Evolutionary conservation across 2,888 invertebrate genomes (phyloP).

Genomic region (Plagiodera versicolora): DNA sequence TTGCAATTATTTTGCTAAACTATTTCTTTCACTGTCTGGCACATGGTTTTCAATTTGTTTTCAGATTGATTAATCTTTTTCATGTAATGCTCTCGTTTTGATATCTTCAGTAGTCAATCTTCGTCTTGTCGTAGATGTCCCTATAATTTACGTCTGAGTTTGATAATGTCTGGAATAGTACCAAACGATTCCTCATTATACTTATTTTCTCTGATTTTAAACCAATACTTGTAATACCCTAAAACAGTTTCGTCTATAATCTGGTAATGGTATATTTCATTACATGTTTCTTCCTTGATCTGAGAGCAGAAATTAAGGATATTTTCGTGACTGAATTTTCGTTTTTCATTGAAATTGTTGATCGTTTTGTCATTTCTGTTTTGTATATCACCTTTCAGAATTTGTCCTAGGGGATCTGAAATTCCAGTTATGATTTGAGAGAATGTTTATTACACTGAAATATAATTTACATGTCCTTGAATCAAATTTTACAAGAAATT

Average conservation of each 20-base stretch:
- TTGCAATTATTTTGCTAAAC: neutral
- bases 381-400: neutral
- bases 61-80: conserved; percentile 3
- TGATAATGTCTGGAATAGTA: conserved; percentile 4
- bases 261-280: neutral
- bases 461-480: too few relatives aligned
- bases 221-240: neutral
- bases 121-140: neutral
- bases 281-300: neutral
- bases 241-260: neutral
- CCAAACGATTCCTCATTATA: neutral
- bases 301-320: conserved; percentile 3
- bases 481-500: too few relatives aligned
- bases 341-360: neutral
- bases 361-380: neutral
- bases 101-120: neutral
- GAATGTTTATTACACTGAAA: too few relatives aligned
- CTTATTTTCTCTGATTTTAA: neutral
- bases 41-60: conserved; percentile 5
- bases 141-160: conserved; percentile 1
- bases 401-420: conserved; percentile 2
- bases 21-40: conserved; percentile 8
- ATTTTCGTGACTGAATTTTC: conserved; percentile 2
- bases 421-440: too few relatives aligned
- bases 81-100: neutral